A percentile compares a stretch with the other conserved stretches of the same genome.
Evolutionary conservation across 2,113 vertebrate genomes (phyloP).

Genomic region (Oostethus manadensis): DNA sequence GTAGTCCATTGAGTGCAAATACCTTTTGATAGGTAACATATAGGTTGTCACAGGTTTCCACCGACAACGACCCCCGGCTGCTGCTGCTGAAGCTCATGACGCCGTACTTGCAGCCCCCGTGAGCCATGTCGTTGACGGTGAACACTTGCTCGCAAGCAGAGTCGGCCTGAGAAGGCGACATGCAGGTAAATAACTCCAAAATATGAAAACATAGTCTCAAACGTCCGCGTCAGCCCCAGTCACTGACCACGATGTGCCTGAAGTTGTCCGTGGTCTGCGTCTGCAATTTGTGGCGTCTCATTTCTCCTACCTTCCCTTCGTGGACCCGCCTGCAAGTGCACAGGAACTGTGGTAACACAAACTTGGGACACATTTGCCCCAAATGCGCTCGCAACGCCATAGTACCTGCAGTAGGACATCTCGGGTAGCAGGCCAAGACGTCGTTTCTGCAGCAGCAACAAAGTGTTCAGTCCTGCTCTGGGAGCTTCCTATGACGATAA

Average conservation of each 20-base stretch:
- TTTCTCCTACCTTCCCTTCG: slow-evolving; percentile 85
- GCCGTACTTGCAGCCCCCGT: slow-evolving; percentile 92
- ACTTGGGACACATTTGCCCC: not conserved
- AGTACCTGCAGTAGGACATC: slow-evolving; percentile 84
- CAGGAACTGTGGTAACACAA: slow-evolving; percentile 16
- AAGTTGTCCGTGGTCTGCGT: slow-evolving; percentile 85
- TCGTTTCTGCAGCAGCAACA: slow-evolving; percentile 80
- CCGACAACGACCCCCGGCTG: slow-evolving; percentile 75
- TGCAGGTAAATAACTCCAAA: not conserved
- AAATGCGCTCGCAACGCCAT: not conserved
- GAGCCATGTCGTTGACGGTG: slow-evolving; percentile 86
- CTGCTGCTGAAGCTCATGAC: slow-evolving; percentile 85
- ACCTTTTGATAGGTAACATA: slow-evolving; percentile 96
- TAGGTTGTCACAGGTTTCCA: slow-evolving; percentile 88
- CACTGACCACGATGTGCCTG: slow-evolving; percentile 83
- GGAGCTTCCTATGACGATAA: slow-evolving; percentile 73
- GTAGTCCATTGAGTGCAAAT: not conserved
- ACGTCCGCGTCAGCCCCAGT: not conserved
- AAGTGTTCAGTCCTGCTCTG: slow-evolving; percentile 78
- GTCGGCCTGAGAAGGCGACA: slow-evolving; percentile 77
- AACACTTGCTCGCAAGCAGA: slow-evolving; percentile 85
- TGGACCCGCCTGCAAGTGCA: slow-evolving; percentile 76
- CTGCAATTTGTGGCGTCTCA: slow-evolving; percentile 84
- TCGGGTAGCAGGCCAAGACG: slow-evolving; percentile 78
- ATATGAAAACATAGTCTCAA: not conserved